Evolutionary conservation across 2,113 vertebrate species (phyloP), one percentile per base, ranked within the genome.

Genomic region (Thamnaconus septentrionalis): DNA sequence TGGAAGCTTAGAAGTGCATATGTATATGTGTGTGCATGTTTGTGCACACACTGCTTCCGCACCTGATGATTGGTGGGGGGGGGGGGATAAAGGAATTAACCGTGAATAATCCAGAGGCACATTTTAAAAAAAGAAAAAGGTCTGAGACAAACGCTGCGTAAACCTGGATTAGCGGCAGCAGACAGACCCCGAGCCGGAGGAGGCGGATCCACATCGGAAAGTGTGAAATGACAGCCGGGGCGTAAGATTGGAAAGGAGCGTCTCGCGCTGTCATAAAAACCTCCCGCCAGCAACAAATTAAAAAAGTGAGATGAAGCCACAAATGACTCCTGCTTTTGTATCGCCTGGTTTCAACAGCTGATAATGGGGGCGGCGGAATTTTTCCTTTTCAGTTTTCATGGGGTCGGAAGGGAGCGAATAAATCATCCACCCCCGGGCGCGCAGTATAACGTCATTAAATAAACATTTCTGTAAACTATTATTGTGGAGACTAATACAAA

Each of bases 41-140:
- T 31, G 18, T 31, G 18, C 18, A 31, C 18, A 31, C 2, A 31
- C 18, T 31, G 18, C 18, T 31, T 31, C 18, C 2, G 18, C 18
- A 31, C 18, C 18, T 31, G 18, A 31, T 31, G 18, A 31, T 31
- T 1, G 18, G 18, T 53, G 64, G 54, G 64, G 56, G 64, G 77
- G 76, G 74, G 64, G 53, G 64, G 80, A 78, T 74, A 59, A 81
- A 67, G 56, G 55, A 71, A 49, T 77, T 87, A 66, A 57, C 42
- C 77, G 43, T 31, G 18, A 31, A 31, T 84, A 82, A 87, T 81
- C 70, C 55, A 40, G 11, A 61, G 18, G 18, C 18, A 31, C 18
- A 31, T 31, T 31, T 31, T 31, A 31, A 1, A 2, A 31, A 31
- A 31, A 31, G 2, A 11, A 46, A 56, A 64, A 62, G 63, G 43